Conservation (phyloP, 2,888 invertebrate species). For the Ornithoptera priamus region DNA sequence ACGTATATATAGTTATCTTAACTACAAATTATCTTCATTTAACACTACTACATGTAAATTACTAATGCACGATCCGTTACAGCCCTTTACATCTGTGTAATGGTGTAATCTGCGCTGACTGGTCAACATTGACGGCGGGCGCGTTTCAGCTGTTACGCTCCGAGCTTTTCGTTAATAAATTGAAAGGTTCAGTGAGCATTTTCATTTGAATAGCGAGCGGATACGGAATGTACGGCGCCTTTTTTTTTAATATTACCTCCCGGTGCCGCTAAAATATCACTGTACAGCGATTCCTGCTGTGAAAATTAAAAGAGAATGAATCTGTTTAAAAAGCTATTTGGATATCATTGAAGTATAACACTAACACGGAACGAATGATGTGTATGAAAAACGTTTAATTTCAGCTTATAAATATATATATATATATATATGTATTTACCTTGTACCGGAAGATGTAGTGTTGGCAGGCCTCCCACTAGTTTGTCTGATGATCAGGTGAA, state of each 20-base stretch:
- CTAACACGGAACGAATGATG: too few species aligned
- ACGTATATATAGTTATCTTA: too few species aligned
- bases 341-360: too few species aligned
- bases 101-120: conserved; percentile 4
- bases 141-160: conserved; percentile 16
- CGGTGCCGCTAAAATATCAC: background rate
- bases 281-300: background rate
- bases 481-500: too few species aligned
- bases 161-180: conserved; percentile 18
- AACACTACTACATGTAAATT: too few species aligned
- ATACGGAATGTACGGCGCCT: conserved; percentile 7
- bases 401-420: too few species aligned
- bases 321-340: background rate
- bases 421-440: too few species aligned
- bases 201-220: conserved; percentile 16
- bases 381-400: too few species aligned
- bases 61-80: too few species aligned
- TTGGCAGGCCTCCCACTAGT: too few species aligned
- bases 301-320: background rate
- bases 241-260: conserved; percentile 10
- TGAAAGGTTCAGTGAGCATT: conserved; percentile 21
- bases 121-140: conserved; percentile 4
- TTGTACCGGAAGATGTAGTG: too few species aligned
- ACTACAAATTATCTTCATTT: too few species aligned
- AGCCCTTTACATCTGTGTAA: background rate